These are phyloP conservation scores for Drosophila monieri DNA, from an alignment of 2,888 invertebrate species.

Conservation along the genomic window DNA sequence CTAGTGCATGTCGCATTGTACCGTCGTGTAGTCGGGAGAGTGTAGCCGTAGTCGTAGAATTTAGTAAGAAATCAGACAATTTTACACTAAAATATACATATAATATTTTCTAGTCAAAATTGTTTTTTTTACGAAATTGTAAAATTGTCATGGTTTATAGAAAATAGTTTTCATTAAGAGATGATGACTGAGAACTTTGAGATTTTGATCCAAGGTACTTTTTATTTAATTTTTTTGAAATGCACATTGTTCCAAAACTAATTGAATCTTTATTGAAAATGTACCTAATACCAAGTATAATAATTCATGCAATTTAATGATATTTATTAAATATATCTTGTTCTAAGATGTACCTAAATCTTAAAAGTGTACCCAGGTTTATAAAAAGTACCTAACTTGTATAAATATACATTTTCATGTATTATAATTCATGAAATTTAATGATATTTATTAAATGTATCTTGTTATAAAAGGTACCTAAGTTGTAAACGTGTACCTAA, in stretches of 20 bases:
- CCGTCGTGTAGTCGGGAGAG: conserved; percentile 1
- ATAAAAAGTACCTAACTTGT: not conserved
- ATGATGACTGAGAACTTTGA: conserved; percentile 1
- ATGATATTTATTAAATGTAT: not conserved
- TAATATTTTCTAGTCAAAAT: not conserved
- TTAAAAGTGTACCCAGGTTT: not conserved
- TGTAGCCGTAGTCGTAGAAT: conserved; percentile 6
- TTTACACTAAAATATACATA: not conserved
- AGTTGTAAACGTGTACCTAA: not conserved
- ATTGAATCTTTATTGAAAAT: not conserved
- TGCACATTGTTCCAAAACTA: too few relatives aligned
- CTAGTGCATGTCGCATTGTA: conserved; percentile 40
- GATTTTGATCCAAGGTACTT: not conserved
- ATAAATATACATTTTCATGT: not conserved
- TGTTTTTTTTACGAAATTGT: not conserved
- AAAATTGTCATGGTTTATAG: not conserved
- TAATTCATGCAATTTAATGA: not conserved
- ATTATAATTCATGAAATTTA: not conserved
- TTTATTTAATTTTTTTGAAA: not conserved
- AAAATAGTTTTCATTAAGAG: not conserved
- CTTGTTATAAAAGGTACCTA: not conserved
- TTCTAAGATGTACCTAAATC: not conserved
- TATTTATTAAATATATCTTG: not conserved
- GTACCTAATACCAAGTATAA: not conserved
- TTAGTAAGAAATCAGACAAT: conserved; percentile 3